Evolutionary conservation across 2,113 vertebrate species (phyloP).

Genomic region (Nothoprocta perdicaria): DNA sequence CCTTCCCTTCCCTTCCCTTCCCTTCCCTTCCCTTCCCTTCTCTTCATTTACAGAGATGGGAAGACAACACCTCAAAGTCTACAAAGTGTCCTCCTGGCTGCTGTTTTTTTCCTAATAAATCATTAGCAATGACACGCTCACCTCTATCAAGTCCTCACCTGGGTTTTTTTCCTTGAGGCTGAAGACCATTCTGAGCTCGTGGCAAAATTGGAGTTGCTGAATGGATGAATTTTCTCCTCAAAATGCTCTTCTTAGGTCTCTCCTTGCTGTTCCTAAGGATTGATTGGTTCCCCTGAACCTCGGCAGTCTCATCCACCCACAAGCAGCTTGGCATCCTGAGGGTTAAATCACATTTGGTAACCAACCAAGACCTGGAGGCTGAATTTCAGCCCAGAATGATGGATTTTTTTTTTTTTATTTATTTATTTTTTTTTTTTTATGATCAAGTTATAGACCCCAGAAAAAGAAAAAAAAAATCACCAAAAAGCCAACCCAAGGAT

Average conservation of each 20-base stretch:
- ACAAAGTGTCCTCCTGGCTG: neutral
- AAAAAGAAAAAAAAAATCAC: neutral
- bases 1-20: too few relatives aligned
- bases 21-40: too few relatives aligned
- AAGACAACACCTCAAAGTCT: neutral
- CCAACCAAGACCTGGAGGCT: slow-evolving; percentile 14
- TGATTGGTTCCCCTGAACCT: neutral
- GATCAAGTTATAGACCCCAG: slow-evolving; percentile 5
- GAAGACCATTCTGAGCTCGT: neutral
- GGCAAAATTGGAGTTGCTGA: neutral
- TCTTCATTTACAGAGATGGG: neutral
- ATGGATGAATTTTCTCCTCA: too few relatives aligned
- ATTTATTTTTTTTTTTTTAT: slow-evolving; percentile 64
- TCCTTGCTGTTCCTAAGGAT: neutral
- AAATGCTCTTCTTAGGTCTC: too few relatives aligned
- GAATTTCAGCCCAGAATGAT: slow-evolving; percentile 33
- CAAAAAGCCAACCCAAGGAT: neutral
- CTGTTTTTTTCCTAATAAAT: neutral
- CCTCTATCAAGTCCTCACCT: rapidly evolving
- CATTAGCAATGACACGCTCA: neutral
- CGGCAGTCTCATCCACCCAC: neutral
- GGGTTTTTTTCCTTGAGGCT: neutral
- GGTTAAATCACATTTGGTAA: slow-evolving; percentile 26
- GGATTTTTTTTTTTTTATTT: slow-evolving; percentile 66
- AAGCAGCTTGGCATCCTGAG: neutral